Base-by-base conservation (phyloP, 2,113 vertebrate genomes). In the Gymnarchus niloticus region DNA sequence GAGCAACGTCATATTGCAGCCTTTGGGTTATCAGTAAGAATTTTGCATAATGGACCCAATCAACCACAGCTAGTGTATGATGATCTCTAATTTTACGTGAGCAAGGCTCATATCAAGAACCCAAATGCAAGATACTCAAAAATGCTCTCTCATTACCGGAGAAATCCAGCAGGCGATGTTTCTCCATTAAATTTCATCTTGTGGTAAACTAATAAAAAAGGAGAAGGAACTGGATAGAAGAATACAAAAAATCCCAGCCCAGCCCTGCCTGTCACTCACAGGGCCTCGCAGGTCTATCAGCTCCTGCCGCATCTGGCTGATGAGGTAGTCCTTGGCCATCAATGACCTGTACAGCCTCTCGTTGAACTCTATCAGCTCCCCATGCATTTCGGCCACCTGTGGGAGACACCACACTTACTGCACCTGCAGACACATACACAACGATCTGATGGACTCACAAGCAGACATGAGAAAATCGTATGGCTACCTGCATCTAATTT, bases 351-450 rank as follows among this genome's bases (percentile, higher is more conserved):
- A 98, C 78, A 99, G 95, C 56, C 96, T 96, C 90, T 99, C 98
- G 49, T 99, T 99, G 94, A 99, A 99, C 91, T 99, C 97, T 0
- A 99, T 99, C 91, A 99, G 93, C 91, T 99, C 98, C 0, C 98
- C 98, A 0, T 99, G 98, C 98, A 99, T 99, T 94, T 99, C 98
- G 0, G 98, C 98, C 86, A 99, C 98, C 98, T 99, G 92, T 61
- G 92, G 92, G 88, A 89, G 82, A 61, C 56, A 3, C 44, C 14
- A 48, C 46, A 54, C 33, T 83, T n/a, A 84, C 23, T 78, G 7
- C 85, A n/a, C 21, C 44, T 57, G 28, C n/a, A 59, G 12, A 65
- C 85, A 85, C 86, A 87, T n/a, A 84, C 41, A 81, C 28, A 46
- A 33, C 44, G 17, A 17, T 17, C 52, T 9, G 1, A 37, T 73